A percentile compares a stretch with the other conserved stretches of the same genome.
phyloP scores from a whole-genome alignment of 1,140 invertebrate genomes.

The Camponotus floridanus region DNA sequence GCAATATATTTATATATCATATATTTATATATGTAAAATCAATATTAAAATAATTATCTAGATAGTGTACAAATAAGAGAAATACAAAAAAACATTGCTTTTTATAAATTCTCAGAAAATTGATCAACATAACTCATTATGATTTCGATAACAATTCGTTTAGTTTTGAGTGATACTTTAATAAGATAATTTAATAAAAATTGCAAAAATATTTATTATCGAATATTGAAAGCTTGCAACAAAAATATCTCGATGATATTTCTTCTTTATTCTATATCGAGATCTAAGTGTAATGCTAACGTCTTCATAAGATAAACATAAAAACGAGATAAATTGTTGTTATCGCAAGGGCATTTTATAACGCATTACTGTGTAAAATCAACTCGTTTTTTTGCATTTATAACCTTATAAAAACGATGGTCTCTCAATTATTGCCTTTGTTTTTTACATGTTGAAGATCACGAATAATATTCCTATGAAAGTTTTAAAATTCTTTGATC shows the following conservation, averaged over 20 bases:
- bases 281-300: neutral
- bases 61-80: neutral
- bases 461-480: neutral
- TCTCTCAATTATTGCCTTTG: neutral
- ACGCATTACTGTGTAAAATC: neutral
- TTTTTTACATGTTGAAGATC: neutral
- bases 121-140: neutral
- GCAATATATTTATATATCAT: neutral
- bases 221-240: neutral
- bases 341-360: neutral
- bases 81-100: neutral
- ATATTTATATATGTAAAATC: neutral
- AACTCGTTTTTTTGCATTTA: neutral
- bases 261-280: neutral
- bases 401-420: neutral
- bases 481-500: neutral
- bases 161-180: neutral
- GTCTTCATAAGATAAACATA: neutral
- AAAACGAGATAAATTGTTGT: constrained; percentile 23
- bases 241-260: neutral
- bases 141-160: too few species aligned
- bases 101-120: neutral
- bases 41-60: neutral
- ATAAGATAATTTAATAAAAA: neutral
- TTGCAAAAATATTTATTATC: neutral